These are phyloP conservation scores for Panagrolaimus sp. DNA, from an alignment of 1,140 invertebrate genomes.

Conservation along the genomic window DNA sequence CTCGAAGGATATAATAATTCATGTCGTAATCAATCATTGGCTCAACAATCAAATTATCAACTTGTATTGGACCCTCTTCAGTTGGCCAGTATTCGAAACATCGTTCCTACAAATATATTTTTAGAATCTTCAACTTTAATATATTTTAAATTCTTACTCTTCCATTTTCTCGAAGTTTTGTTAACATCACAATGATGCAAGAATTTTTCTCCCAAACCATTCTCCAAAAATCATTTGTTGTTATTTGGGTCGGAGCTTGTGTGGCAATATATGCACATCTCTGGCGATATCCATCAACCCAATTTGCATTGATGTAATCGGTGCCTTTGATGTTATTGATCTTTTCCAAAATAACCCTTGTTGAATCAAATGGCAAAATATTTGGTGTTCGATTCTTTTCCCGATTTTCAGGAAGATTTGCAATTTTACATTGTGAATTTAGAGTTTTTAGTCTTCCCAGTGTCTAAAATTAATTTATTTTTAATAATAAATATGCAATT, in stretches of 20 bases:
- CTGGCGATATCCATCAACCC: conserved; percentile 74
- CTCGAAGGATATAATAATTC: conserved; percentile 93
- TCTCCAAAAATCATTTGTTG: conserved; percentile 95
- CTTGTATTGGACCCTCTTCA: conserved; percentile 84
- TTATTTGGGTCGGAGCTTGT: conserved; percentile 88
- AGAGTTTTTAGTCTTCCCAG: conserved; percentile 88
- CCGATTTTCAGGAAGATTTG: conserved; percentile 91
- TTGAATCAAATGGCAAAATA: conserved; percentile 90
- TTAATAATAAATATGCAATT: no score
- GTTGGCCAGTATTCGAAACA: conserved; percentile 80
- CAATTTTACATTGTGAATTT: conserved; percentile 79
- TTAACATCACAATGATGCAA: conserved; percentile 97
- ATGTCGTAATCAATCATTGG: conserved; percentile 99
- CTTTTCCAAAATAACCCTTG: conserved; percentile 83
- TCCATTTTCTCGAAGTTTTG: conserved; percentile 79
- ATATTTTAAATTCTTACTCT: background rate
- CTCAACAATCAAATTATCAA: conserved; percentile 91
- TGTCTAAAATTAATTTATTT: conserved; percentile 65
- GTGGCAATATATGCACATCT: conserved; percentile 91
- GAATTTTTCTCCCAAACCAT: conserved; percentile 99
- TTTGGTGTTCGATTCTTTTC: conserved; percentile 95
- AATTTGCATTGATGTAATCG: conserved; percentile 97
- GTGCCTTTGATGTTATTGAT: conserved; percentile 78
- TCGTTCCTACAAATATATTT: background rate
- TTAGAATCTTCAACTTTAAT: background rate